A percentile compares a stretch with the other conserved stretches of the same genome.
These are phyloP conservation scores for Octonoba sinensis DNA, from an alignment of 2,888 invertebrate species.

Conservation along the genomic window DNA sequence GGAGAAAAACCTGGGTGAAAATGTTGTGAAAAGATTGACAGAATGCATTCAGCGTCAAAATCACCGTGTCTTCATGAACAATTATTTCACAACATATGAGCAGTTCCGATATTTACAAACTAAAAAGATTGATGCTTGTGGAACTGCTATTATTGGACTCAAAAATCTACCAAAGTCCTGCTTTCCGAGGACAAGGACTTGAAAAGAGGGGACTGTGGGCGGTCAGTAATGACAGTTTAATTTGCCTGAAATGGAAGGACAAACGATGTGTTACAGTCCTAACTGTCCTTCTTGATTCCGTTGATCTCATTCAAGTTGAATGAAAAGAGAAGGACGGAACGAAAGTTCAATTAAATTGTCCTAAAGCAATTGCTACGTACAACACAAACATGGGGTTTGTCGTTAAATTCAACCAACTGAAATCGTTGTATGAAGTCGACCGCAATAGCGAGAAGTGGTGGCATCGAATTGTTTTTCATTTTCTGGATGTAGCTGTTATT, in stretches of 20 bases:
- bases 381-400: conserved; percentile 4
- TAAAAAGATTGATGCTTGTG: neutral
- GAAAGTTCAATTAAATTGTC: neutral
- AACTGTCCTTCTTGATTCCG: neutral
- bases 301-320: neutral
- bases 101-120: neutral
- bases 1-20: conserved; percentile 15
- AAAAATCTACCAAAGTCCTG: neutral
- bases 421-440: too few relatives aligned
- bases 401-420: neutral
- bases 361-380: conserved; percentile 1
- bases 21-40: neutral
- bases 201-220: neutral
- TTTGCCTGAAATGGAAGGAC: conserved; percentile 11
- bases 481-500: conserved; percentile 4
- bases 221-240: neutral
- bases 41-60: neutral
- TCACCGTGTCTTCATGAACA: neutral
- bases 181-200: neutral
- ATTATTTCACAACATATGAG: conserved; percentile 1
- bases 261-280: neutral
- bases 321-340: conserved; percentile 6
- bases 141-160: neutral
- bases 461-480: conserved; percentile 1
- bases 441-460: conserved; percentile 5